A percentile compares a stretch with the other conserved stretches of the same genome.
These are phyloP conservation scores for Octodonta nipae DNA, from an alignment of 2,888 invertebrate genomes.

Conservation along the genomic window DNA sequence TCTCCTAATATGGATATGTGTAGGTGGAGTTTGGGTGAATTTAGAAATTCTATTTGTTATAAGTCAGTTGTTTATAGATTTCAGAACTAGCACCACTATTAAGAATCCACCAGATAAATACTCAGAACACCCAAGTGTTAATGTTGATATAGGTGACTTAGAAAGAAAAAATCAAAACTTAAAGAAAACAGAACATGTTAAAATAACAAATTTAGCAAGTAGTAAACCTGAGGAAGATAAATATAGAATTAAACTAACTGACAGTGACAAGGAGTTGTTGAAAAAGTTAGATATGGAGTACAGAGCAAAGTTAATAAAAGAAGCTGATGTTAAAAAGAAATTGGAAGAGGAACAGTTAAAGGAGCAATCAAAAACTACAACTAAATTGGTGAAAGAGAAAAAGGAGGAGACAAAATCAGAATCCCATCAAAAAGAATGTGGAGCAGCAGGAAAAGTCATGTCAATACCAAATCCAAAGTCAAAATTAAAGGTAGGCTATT, in stretches of 20 bases:
- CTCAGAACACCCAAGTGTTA: too few species aligned
- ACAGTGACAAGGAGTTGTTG: constrained; percentile 38
- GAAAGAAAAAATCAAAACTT: too few species aligned
- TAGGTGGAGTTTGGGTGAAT: too few species aligned
- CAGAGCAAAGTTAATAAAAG: constrained; percentile 29
- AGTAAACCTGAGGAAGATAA: too few species aligned
- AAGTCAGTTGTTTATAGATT: too few species aligned
- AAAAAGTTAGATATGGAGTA: constrained; percentile 40
- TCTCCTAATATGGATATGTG: background rate
- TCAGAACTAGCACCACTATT: too few species aligned
- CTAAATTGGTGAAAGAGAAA: constrained; percentile 7
- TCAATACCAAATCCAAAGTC: constrained; percentile 27
- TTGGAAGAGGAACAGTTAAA: constrained; percentile 7
- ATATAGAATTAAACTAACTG: constrained; percentile 37
- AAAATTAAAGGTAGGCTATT: constrained; percentile 27
- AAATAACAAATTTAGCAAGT: too few species aligned
- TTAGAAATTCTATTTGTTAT: too few species aligned
- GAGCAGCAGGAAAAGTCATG: constrained; percentile 10
- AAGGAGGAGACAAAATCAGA: constrained; percentile 7
- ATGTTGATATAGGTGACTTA: too few species aligned
- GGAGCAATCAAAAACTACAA: constrained; percentile 5
- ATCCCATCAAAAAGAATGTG: constrained; percentile 4
- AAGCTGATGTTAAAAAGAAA: constrained; percentile 16
- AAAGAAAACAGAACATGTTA: too few species aligned
- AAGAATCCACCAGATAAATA: too few species aligned